phyloP scores from a whole-genome alignment of 1,140 invertebrate genomes.

The Pemphigus obesinymphae region DNA sequence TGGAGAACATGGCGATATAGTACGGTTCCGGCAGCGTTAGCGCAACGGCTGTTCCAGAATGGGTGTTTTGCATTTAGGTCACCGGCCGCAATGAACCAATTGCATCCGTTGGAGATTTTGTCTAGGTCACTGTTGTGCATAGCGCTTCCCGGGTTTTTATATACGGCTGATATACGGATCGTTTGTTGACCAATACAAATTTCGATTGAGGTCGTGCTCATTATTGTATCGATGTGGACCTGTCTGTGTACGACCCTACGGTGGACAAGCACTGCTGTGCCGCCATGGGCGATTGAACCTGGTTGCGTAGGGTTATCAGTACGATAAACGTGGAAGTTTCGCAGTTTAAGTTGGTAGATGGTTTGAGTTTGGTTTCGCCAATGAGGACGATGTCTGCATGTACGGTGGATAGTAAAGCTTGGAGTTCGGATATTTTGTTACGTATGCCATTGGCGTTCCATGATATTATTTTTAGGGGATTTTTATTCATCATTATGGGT shows the following conservation, averaged over 20 bases:
- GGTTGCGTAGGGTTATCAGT: background rate
- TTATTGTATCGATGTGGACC: background rate
- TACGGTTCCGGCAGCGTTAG: background rate
- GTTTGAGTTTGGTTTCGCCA: background rate
- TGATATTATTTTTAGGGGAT: background rate
- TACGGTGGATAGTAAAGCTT: background rate
- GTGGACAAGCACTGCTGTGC: background rate
- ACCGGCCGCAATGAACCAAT: background rate
- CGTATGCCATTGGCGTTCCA: background rate
- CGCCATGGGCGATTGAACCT: background rate
- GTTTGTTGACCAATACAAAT: background rate
- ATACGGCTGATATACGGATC: background rate
- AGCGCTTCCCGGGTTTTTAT: background rate
- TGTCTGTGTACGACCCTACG: background rate
- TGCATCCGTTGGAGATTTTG: background rate
- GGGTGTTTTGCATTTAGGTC: conserved; percentile 6
- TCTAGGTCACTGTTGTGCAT: background rate
- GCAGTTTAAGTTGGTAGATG: background rate
- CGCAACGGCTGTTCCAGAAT: background rate
- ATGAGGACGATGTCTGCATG: background rate
- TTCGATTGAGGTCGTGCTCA: background rate
- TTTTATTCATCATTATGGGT: background rate
- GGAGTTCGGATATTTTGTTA: background rate
- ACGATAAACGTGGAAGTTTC: background rate
- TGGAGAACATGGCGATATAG: background rate